These are phyloP conservation scores for Triplophysa siluroides DNA, from an alignment of 2,113 vertebrate species.

Conservation along the genomic window DNA sequence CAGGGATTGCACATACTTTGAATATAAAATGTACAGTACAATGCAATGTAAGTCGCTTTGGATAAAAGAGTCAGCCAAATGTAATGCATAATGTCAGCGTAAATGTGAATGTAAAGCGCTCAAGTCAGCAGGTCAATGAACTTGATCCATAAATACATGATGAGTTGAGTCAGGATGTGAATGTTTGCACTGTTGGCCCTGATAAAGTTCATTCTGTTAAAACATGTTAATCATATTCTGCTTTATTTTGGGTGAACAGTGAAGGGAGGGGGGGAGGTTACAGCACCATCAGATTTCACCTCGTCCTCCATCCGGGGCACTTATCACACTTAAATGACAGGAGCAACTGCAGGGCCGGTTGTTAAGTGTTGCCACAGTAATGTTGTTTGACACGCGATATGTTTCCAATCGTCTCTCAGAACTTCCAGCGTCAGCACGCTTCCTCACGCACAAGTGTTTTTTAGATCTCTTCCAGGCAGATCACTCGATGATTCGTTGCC, in stretches of 20 bases:
- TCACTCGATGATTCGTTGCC: neutral
- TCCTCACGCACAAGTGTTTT: slow-evolving; percentile 2
- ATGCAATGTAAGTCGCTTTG: too few species aligned
- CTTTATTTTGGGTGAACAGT: slow-evolving; percentile 5
- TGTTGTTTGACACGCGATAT: slow-evolving; percentile 36
- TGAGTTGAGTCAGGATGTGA: neutral
- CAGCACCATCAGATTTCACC: slow-evolving; percentile 32
- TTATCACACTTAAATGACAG: slow-evolving; percentile 77
- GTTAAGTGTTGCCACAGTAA: slow-evolving; percentile 63
- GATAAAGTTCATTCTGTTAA: neutral
- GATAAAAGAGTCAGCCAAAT: too few species aligned
- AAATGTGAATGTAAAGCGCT: too few species aligned
- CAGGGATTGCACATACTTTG: too few species aligned
- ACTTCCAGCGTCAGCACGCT: slow-evolving; percentile 62
- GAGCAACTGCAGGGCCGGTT: slow-evolving; percentile 77
- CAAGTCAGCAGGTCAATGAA: too few species aligned
- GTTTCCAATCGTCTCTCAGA: slow-evolving; percentile 26
- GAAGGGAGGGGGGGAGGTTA: neutral
- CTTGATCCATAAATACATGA: slow-evolving; percentile 2
- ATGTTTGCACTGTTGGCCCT: neutral
- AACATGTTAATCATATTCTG: neutral
- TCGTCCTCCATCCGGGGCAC: slow-evolving; percentile 66
- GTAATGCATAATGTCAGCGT: too few species aligned
- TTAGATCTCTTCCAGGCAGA: slow-evolving; percentile 3
- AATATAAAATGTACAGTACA: too few species aligned